Evolutionary conservation across 1,140 invertebrate genomes (phyloP), one percentile per base, ranked within the genome.

Genomic region (Hyles vespertilio): DNA sequence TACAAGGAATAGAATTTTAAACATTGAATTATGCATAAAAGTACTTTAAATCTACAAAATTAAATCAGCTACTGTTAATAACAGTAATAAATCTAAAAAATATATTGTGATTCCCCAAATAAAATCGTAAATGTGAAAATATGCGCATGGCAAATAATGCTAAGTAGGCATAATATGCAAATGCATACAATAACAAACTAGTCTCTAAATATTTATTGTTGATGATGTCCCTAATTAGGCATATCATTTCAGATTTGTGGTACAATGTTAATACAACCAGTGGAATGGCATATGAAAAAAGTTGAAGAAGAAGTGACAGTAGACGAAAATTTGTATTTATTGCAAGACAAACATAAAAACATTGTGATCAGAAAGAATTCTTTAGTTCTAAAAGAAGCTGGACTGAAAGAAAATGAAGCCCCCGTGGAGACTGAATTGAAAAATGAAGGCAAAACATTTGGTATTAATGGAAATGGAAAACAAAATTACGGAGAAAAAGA

Each of bases 251-350:
- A 88, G 85, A 86, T 88, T 56, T 72, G 68, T 10, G 85, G 88
- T 1, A 81, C 89, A 2, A 78, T 89, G 65, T 63, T 92, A 22
- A 84, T 92, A 47, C 89, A 92, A 65, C 92, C 92, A 6, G 81
- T 92, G 0, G 71, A 91, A 76, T 80, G 88, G 80, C 90, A 90
- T 60, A 73, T 89, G 74, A 88, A 89, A 58, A 76, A 81, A 71
- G 65, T 87, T 8, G 79, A 82, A 69, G 80, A 79, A 57, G 77
- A 80, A 58, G 72, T 84, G 5, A 46, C 62, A 0, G 56, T 89
- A 52, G 81, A 84, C 56, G 77, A 89, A 69, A 81, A 77, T 49
- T 57, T 75, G 32, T 58, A 76, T 45, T 68, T 88, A 60, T 63
- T 88, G 54, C 67, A 78, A 56, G 69, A 77, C 5, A 78, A 77